These are phyloP conservation scores for Batillaria attramentaria DNA, from an alignment of 1,140 invertebrate genomes.

Conservation along the genomic window DNA sequence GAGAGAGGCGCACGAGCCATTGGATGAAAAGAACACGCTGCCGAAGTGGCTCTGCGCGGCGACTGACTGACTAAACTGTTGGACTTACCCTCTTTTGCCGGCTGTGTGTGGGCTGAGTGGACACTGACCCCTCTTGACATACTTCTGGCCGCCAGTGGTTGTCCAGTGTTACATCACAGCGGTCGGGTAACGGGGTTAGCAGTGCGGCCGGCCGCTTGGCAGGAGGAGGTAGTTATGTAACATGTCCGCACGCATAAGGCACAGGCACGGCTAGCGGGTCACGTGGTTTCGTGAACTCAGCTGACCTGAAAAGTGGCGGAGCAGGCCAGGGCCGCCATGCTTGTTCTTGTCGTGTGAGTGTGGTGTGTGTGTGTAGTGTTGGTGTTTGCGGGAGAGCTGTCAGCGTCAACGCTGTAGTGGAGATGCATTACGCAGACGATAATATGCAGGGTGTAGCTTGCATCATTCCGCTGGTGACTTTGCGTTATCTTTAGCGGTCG, in stretches of 20 bases:
- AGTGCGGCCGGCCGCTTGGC: neutral
- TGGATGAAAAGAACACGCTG: neutral
- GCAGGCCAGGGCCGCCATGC: neutral
- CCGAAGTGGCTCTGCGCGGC: neutral
- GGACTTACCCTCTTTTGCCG: neutral
- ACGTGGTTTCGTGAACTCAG: slow-evolving; percentile 22
- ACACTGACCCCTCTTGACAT: slow-evolving; percentile 9
- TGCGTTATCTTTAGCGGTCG: too few species aligned
- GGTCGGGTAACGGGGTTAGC: neutral
- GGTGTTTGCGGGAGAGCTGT: neutral
- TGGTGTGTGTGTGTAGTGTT: neutral
- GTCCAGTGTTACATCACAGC: slow-evolving; percentile 6
- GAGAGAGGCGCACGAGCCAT: neutral
- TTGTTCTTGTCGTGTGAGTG: neutral
- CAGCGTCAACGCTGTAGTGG: neutral
- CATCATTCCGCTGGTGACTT: too few species aligned
- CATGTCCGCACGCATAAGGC: slow-evolving; percentile 14
- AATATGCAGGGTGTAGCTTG: too few species aligned
- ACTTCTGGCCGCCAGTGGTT: neutral
- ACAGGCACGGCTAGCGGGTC: slow-evolving; percentile 4
- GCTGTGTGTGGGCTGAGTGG: neutral
- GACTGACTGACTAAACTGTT: neutral
- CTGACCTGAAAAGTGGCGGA: slow-evolving; percentile 19
- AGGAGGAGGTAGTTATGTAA: slow-evolving; percentile 18
- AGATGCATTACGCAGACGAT: neutral